Percentiles rank a stretch among this genome's conserved stretches.
phyloP scores from a whole-genome alignment of 2,113 vertebrate genomes.

The Ailuropoda melanoleuca region DNA sequence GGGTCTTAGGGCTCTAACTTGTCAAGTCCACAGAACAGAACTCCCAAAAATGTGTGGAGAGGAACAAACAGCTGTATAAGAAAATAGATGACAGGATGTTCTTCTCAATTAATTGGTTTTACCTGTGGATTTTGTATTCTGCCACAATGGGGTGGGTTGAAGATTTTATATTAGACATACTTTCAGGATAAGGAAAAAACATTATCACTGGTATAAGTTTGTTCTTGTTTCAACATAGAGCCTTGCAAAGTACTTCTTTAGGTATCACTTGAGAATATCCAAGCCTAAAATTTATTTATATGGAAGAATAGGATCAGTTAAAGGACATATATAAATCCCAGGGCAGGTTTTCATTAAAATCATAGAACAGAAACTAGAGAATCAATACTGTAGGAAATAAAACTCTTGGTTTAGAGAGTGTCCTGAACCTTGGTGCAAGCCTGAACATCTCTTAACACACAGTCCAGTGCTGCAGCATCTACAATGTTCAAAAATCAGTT shows the following conservation, averaged over 20 bases:
- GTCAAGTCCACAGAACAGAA: neutral
- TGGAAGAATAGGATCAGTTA: neutral
- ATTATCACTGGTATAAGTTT: neutral
- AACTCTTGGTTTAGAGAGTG: neutral
- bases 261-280: neutral
- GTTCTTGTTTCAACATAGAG: neutral
- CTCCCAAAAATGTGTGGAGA: neutral
- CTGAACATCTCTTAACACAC: accelerated
- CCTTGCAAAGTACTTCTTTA: neutral
- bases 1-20: neutral
- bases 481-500: neutral
- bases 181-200: too few relatives aligned
- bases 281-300: neutral
- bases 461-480: neutral
- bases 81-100: neutral
- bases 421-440: neutral
- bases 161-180: neutral
- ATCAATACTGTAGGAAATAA: neutral
- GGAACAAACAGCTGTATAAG: neutral
- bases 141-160: accelerated
- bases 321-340: neutral
- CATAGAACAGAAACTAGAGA: neutral
- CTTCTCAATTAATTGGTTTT: neutral
- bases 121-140: neutral
- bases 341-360: neutral